A percentile compares a stretch with the other conserved stretches of the same genome.
Conservation (phyloP, 2,888 invertebrate species). For the Asteroscopus sphinx region DNA sequence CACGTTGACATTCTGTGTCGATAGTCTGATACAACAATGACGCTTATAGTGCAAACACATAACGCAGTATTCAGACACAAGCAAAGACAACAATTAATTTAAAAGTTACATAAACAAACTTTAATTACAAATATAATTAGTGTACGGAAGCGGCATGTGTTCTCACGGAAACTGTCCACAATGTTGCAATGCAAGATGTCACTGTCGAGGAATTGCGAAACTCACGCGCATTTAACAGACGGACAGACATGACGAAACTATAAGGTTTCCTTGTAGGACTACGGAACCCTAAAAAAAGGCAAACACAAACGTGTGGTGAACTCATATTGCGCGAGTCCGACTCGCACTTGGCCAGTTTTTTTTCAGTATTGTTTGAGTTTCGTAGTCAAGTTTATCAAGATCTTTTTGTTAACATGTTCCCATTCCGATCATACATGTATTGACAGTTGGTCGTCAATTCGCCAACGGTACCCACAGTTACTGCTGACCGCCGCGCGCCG, state of each 20-base stretch:
- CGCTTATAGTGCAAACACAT: background rate
- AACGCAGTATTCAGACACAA: slow-evolving; percentile 11
- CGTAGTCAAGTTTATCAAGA: background rate
- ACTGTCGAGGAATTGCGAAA: slow-evolving; percentile 10
- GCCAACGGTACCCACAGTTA: slow-evolving; percentile 40
- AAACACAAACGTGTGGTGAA: too few species aligned
- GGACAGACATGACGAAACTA: too few species aligned
- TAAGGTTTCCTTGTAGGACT: too few species aligned
- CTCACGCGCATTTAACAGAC: background rate
- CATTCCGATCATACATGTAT: slow-evolving; percentile 2
- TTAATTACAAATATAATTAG: slow-evolving; percentile 19
- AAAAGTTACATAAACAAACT: slow-evolving; percentile 11
- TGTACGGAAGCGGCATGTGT: slow-evolving; percentile 27
- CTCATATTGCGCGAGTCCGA: too few species aligned
- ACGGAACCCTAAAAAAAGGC: too few species aligned
- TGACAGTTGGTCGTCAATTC: slow-evolving; percentile 25
- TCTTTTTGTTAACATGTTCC: slow-evolving; percentile 1
- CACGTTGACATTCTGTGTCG: too few species aligned
- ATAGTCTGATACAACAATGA: too few species aligned
- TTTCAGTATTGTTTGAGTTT: background rate
- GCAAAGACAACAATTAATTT: slow-evolving; percentile 7
- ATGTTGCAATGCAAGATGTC: slow-evolving; percentile 7
- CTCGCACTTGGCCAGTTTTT: too few species aligned
- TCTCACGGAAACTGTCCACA: slow-evolving; percentile 38
- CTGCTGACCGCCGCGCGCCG: too few species aligned